Evolutionary conservation across 2,113 vertebrate species (phyloP).

Genomic region (Ageneiosus marmoratus): DNA sequence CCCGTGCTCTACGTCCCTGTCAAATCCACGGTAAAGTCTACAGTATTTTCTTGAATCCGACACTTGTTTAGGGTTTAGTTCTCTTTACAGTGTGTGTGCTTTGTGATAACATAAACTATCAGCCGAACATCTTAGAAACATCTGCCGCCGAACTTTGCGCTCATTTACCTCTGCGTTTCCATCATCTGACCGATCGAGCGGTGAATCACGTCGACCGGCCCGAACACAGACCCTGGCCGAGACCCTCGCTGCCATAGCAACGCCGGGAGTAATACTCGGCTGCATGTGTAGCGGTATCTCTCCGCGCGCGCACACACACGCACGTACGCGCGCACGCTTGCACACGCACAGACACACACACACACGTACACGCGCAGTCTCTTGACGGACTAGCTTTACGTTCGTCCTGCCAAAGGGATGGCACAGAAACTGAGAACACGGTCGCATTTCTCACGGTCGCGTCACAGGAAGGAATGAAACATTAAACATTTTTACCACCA

Average conservation of each 20-base stretch:
- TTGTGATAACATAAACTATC: constrained; percentile 32
- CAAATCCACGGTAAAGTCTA: constrained; percentile 90
- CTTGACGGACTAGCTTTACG: constrained; percentile 45
- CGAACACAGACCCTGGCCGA: constrained; percentile 59
- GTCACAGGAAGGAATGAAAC: constrained; percentile 5
- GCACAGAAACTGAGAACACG: constrained; percentile 24
- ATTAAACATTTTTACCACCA: neutral
- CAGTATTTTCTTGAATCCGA: constrained; percentile 52
- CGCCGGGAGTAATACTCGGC: constrained; percentile 66
- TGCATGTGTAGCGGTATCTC: constrained; percentile 62
- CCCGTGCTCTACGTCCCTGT: constrained; percentile 93
- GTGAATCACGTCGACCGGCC: constrained; percentile 57
- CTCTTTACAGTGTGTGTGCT: constrained; percentile 38
- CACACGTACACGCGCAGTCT: constrained; percentile 16
- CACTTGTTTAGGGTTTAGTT: constrained; percentile 54
- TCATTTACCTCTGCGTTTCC: constrained; percentile 56
- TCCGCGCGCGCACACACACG: constrained; percentile 22
- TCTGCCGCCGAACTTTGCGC: constrained; percentile 59
- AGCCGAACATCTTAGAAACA: neutral
- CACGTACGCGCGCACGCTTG: neutral
- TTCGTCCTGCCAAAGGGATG: constrained; percentile 63
- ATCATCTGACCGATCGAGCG: constrained; percentile 64
- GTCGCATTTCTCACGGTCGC: neutral
- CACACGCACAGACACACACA: constrained; percentile 1
- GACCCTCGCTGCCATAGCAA: constrained; percentile 77